Base-by-base conservation (phyloP, 2,797 vertebrate species). In the Eurystomus glaucurus region DNA sequence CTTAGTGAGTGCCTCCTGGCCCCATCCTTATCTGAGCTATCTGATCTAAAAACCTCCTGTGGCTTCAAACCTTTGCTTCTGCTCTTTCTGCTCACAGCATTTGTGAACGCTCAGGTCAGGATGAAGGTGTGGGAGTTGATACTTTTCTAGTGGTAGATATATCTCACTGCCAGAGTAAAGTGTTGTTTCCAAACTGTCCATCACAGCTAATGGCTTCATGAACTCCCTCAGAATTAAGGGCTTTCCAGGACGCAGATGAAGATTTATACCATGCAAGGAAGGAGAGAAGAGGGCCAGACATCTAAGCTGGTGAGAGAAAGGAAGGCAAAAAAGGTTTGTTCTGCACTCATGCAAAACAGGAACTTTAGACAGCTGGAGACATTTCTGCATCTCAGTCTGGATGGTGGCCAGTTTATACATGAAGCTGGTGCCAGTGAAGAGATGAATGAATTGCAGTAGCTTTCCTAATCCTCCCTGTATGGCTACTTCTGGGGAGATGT, bases 381-480 rank as follows among this genome's bases (percentile, higher is more conserved):
- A 33, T 83, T 93, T 83, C 45, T 93, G 33, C 31, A n/a, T 66
- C 39, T 74, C 52, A 29, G 28, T 45, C 85, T 92, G 75, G 71
- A 52, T 74, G 54, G 39, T 80, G 55, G 14, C 91, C 86, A 85
- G 62, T 87, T 97, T 83, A 66, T 29, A 57, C 12, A 5, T 8
- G 39, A 85, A 89, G 51, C 29, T 91, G 62, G 39, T 91, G 85
- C 52, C 52, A 68, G 22, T 43, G 45, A 72, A 51, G 28, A 85
- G 11, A 64, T 26, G 9, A 96, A 76, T 52, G 28, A 85, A 89
- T 69, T 64, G 28, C 70, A 88, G 50, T 29, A 75, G 20, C 25
- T 74, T 89, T 84, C 74, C 78, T 89, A 85, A 29, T 74, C 51
- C 28, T 76, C 17, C 75, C 25, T 52, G 25, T 29, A 52, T 20